phyloP scores from a whole-genome alignment of 2,113 vertebrate species.

The Tupaia chinensis region DNA sequence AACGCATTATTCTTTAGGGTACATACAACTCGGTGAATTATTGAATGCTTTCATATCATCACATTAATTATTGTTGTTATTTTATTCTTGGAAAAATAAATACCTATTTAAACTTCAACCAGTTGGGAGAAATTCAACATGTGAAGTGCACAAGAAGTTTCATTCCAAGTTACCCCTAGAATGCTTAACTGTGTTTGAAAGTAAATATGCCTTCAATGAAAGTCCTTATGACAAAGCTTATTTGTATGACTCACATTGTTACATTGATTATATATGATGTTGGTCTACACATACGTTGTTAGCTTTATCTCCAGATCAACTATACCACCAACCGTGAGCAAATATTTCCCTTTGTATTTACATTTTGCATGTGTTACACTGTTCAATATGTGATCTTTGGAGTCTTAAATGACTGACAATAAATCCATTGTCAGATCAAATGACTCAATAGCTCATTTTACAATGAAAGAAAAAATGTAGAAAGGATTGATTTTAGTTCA shows the following conservation, averaged over 20 bases:
- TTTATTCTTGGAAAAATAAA: slow-evolving; percentile 57
- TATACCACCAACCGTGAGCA: neutral
- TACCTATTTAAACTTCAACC: neutral
- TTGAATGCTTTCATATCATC: neutral
- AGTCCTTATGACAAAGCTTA: neutral
- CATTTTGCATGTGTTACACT: neutral
- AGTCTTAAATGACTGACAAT: neutral
- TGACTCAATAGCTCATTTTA: neutral
- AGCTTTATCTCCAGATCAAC: neutral
- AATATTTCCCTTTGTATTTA: neutral
- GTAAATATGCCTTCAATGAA: slow-evolving; percentile 18
- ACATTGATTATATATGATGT: neutral
- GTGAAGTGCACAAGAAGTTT: neutral
- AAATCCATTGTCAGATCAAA: neutral
- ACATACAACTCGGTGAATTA: neutral
- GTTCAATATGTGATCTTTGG: neutral
- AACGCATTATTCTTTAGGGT: neutral
- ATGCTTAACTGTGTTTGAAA: neutral
- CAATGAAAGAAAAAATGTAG: neutral
- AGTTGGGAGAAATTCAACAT: neutral
- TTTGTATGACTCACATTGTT: neutral
- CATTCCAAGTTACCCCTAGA: neutral
- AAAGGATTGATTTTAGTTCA: neutral
- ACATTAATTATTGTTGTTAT: neutral
- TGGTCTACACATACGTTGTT: neutral